phyloP scores from a whole-genome alignment of 2,888 invertebrate species.

The Plebejus argus region DNA sequence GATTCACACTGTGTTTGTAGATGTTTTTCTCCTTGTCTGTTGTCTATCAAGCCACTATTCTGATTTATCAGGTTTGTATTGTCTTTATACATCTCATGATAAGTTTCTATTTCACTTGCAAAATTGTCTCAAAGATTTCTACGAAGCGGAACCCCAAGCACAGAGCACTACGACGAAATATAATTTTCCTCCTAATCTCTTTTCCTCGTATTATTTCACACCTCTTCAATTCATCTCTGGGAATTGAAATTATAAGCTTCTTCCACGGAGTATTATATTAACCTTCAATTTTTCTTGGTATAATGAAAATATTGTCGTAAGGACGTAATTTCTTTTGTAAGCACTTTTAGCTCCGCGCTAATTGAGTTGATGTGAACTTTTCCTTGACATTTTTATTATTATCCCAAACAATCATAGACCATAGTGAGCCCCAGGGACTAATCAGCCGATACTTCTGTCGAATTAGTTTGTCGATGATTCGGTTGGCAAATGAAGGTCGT shows the following conservation, averaged over 20 bases:
- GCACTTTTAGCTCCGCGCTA: not conserved
- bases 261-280: conserved; percentile 25
- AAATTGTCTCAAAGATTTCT: not conserved
- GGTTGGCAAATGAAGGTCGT: not conserved
- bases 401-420: too few relatives aligned
- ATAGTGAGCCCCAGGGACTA: too few relatives aligned
- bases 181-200: conserved; percentile 8
- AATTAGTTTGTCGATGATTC: not conserved
- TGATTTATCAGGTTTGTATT: too few relatives aligned
- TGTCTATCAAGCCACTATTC: too few relatives aligned
- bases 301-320: conserved; percentile 24
- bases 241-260: conserved; percentile 26
- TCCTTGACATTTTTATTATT: not conserved
- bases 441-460: too few relatives aligned
- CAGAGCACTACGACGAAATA: not conserved
- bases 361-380: conserved; percentile 5
- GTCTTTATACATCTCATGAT: too few relatives aligned
- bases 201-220: conserved; percentile 17
- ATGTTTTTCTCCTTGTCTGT: too few relatives aligned
- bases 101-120: not conserved
- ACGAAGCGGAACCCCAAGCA: not conserved
- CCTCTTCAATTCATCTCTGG: conserved; percentile 16
- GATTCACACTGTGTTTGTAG: too few relatives aligned
- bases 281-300: conserved; percentile 22
- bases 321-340: conserved; percentile 7